These are phyloP conservation scores for Hydrocynus forskahlii DNA, from an alignment of 2,797 vertebrate genomes.

Conservation along the genomic window DNA sequence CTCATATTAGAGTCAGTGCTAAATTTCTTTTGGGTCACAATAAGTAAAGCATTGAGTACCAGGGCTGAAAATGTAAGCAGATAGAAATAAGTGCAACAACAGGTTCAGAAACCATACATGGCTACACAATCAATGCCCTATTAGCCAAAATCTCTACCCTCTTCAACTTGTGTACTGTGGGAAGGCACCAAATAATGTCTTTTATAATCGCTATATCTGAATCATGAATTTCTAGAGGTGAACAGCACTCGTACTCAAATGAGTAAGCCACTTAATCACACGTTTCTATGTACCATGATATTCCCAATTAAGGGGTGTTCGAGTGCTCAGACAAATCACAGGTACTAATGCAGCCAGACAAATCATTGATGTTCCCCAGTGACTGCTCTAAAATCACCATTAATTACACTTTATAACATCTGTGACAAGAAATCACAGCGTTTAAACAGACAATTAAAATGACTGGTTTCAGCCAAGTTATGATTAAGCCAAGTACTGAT, in stretches of 20 bases:
- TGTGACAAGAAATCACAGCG: not conserved
- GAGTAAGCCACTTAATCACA: not conserved
- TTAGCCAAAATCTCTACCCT: not conserved
- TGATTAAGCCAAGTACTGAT: not conserved
- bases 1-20: not conserved
- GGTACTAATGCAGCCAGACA: not conserved
- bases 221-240: not conserved
- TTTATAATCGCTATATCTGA: not conserved
- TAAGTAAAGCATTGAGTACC: not conserved
- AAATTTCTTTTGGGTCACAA: not conserved
- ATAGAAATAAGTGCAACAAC: not conserved
- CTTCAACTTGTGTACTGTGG: not conserved
- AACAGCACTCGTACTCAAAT: not conserved
- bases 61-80: not conserved
- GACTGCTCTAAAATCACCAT: not conserved
- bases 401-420: conserved; percentile 2
- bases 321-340: conserved; percentile 13
- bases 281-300: not conserved
- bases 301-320: not conserved
- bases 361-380: conserved; percentile 10
- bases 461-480: not conserved
- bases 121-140: not conserved
- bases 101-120: not conserved
- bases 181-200: not conserved
- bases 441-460: conserved; percentile 4